Evolutionary conservation across 2,113 vertebrate species (phyloP).

Genomic region (Charina bottae): DNA sequence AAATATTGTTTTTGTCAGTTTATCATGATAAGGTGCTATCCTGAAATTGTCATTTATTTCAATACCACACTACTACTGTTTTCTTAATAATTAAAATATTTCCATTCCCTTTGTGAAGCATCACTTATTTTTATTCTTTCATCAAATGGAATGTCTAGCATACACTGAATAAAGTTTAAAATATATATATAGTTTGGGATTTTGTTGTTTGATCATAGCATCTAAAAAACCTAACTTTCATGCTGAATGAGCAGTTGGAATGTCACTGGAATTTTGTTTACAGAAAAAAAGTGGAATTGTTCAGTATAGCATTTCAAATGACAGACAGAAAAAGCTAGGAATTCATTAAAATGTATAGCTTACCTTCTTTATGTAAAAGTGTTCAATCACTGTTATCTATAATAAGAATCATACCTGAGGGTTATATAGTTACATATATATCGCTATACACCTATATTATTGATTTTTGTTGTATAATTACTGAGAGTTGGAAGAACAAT

Average conservation of each 20-base stretch:
- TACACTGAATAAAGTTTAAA: not conserved
- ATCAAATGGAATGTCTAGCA: not conserved
- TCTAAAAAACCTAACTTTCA: not conserved
- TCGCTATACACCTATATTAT: not conserved
- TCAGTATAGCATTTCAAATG: not conserved
- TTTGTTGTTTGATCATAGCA: not conserved
- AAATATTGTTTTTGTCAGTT: not conserved
- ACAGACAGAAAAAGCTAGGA: not conserved
- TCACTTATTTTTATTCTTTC: not conserved
- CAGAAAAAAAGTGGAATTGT: not conserved
- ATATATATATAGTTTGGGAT: not conserved
- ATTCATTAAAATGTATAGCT: not conserved
- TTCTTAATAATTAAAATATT: not conserved
- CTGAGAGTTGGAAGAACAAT: not conserved
- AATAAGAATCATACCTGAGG: not conserved
- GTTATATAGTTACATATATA: not conserved
- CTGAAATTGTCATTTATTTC: not conserved
- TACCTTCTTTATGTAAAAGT: not conserved
- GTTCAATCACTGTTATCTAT: not conserved
- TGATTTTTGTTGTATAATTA: not conserved
- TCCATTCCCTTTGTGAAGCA: not conserved
- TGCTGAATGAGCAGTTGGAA: not conserved
- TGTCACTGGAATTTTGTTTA: slow-evolving; percentile 5
- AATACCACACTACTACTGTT: not conserved
- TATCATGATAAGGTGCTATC: not conserved